Base-by-base conservation (phyloP, 2,888 invertebrate genomes). In the Smittia aterrima region DNA sequence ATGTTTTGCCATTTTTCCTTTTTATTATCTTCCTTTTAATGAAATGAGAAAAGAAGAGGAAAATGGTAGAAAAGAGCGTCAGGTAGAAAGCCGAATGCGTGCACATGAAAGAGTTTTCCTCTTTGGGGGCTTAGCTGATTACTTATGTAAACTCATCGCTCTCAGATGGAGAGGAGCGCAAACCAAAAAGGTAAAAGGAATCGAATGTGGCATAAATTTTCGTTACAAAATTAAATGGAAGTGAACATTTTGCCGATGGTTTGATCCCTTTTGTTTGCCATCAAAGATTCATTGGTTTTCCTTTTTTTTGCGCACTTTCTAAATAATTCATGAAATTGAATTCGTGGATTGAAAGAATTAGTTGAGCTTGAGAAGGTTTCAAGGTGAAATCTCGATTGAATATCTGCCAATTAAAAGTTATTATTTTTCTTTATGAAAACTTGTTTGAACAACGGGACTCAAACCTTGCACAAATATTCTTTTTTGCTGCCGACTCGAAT, bases 11-110 rank as follows among this genome's bases (percentile, higher is more conserved):
- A 18, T 40, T 67, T 66, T 67, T 67, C 67, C 67, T 67, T 67
- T 67, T 67, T 67, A 67, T 67, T 67, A 47, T 47, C 9, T 58
- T 1, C 47, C 40, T 47, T 67, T 67, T 67, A 67, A 67, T 67
- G 67, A 67, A 67, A 67, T 67, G 67, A 47, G 27, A 47, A 67
- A 41, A 24, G 27, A 13, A 32, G 18, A 27, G 64, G n/a, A 1
- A 16, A 66, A 18, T 32, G 32, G 32, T 9, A 32, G 32, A 32
- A 9, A 32, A 4, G n/a, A 18, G 53, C 6, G 58, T n/a, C 58
- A 58, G 58, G 58, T 58, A 58, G 22, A 58, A 58, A 22, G 16
- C 22, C 20, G 18, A 58, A 58, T 58, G 58, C 58, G 58, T 58
- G 9, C 58, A 58, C 20, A 58, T 58, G 58, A 58, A 58, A 58